Evolutionary conservation across 2,113 vertebrate species (phyloP).

Genomic region (Leucopsar rothschildi): DNA sequence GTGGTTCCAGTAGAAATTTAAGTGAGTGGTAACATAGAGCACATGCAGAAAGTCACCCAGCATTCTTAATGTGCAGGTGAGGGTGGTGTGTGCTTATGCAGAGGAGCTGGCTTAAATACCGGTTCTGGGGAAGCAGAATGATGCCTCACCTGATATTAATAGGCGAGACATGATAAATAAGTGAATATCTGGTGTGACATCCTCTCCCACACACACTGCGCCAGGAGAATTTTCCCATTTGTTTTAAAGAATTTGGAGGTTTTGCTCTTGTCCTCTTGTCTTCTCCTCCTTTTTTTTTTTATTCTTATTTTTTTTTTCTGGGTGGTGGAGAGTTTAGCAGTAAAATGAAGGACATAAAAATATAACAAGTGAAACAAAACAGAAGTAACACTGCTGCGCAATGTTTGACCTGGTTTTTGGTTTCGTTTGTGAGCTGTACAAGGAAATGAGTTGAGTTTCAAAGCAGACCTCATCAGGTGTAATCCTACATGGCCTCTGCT

Average conservation of each 20-base stretch:
- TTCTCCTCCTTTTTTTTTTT: not conserved
- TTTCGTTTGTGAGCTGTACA: not conserved
- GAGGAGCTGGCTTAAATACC: not conserved
- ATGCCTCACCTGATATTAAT: slow-evolving; percentile 19
- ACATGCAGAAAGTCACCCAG: not conserved
- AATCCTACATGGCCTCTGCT: not conserved
- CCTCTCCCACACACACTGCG: not conserved
- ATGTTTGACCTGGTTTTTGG: not conserved
- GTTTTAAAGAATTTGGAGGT: not conserved
- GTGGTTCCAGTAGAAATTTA: slow-evolving; percentile 24
- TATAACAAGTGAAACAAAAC: not conserved
- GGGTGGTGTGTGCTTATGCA: not conserved
- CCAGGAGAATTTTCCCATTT: not conserved
- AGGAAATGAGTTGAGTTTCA: not conserved
- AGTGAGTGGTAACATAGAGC: not conserved
- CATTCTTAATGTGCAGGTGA: not conserved
- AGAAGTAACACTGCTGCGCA: not conserved
- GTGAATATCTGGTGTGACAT: not conserved
- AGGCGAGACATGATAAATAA: slow-evolving; percentile 18
- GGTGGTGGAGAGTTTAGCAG: not conserved
- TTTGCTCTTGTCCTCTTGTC: not conserved
- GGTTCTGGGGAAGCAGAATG: not conserved
- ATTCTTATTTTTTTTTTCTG: too few relatives aligned
- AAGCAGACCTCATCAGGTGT: not conserved
- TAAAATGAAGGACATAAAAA: slow-evolving; percentile 11